These are phyloP conservation scores for Hippopotamyrus pictus DNA, from an alignment of 2,797 vertebrate genomes.

Conservation along the genomic window DNA sequence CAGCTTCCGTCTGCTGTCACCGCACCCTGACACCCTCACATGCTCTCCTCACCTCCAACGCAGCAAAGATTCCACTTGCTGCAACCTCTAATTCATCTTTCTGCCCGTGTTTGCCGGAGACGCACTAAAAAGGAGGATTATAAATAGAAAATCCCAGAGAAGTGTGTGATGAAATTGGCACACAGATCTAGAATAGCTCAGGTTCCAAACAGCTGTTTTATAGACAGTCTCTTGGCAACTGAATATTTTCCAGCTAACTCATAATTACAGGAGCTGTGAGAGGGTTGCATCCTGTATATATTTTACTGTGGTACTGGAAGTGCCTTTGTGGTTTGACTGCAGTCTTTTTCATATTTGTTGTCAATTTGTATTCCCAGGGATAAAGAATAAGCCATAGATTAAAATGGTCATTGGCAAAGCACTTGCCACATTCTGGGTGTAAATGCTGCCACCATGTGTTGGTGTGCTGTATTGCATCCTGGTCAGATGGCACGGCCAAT, in stretches of 20 bases:
- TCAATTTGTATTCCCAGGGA: neutral
- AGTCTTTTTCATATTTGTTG: neutral
- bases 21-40: neutral
- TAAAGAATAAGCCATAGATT: neutral
- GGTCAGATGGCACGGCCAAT: neutral
- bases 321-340: neutral
- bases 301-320: neutral
- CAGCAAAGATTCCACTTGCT: neutral
- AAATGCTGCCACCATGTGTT: conserved; percentile 16
- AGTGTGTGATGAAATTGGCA: neutral
- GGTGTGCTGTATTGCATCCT: neutral
- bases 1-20: neutral
- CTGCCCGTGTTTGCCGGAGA: neutral
- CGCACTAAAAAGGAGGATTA: neutral
- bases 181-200: neutral
- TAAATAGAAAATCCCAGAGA: neutral
- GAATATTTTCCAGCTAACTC: neutral
- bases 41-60: neutral
- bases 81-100: neutral
- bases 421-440: neutral
- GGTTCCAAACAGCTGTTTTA: neutral
- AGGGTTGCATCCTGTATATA: neutral
- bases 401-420: neutral
- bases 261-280: conserved; percentile 11
- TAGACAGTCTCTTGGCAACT: neutral